Evolutionary conservation across 2,888 invertebrate species (phyloP), one percentile per base, ranked within the genome.

Genomic region (Blastobasis lacticolella): DNA sequence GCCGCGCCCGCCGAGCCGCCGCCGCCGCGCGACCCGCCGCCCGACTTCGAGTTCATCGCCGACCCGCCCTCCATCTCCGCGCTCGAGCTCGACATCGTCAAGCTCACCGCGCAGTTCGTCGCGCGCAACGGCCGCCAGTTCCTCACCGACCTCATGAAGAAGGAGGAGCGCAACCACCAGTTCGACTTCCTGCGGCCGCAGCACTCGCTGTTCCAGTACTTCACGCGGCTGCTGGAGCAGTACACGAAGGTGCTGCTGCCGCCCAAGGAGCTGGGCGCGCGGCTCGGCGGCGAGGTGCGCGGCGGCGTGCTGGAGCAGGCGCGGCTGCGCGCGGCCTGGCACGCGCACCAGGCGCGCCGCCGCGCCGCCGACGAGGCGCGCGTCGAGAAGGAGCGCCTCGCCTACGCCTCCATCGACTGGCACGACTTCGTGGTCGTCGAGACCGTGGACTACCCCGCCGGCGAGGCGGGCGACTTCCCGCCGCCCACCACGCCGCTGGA

Each of bases 401-500:
- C 96, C 0, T 99, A 99, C 76, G 98, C 98, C 0, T 97, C 97
- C 70, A 98, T 99, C 58, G 99, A 99, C 77, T 99, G 99, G 99
- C 99, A 99, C 76, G 99, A 99, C 81, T 99, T 99, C 81, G 99
- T 99, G 1, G 99, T 99, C 0, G 99, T 99, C 0, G 99, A 99
- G 86, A 99, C 99, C 0, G 99, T 99, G 0, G 99, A 99, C 80
- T 99, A 99, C 78, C 97, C 98, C 63, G 95, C 97, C 0, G 96
- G 96, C 66, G 99, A 99, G 83, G 93, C 94, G 8, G 97, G 97
- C 0, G 96, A 97, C 73, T 97, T 98, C 71, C 98, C 98, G 0
- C 97, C 98, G 4, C 99, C 98, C 0, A 99, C 98, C 0, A 98
- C 97, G 5, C 98, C 98, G 0, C 94, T 97, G 58, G 98, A 98